Evolutionary conservation across 2,797 vertebrate species (phyloP).

Genomic region (Eulemur rubriventer): DNA sequence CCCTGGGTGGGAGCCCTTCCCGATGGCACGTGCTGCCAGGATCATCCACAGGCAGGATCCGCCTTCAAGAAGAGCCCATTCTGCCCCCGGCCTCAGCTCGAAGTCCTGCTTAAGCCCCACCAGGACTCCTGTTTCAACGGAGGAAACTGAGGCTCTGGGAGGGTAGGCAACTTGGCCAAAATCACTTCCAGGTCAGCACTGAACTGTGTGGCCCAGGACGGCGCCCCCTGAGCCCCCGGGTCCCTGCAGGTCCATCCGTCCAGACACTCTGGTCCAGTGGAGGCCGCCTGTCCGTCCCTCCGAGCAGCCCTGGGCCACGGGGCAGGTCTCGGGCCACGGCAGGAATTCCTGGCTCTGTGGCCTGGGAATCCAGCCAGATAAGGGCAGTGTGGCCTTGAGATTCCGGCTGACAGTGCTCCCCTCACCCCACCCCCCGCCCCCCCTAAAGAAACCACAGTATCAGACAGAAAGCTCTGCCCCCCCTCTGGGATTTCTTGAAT

Average conservation of each 20-base stretch:
- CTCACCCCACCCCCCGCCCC: background rate
- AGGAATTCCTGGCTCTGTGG: background rate
- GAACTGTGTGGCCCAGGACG: background rate
- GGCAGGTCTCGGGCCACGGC: background rate
- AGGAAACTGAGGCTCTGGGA: background rate
- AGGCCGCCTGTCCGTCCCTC: background rate
- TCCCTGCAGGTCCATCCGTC: background rate
- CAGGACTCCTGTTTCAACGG: background rate
- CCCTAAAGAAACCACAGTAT: slow-evolving; percentile 78
- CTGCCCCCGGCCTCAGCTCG: background rate
- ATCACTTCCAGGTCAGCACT: background rate
- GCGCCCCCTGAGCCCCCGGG: background rate
- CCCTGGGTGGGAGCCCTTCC: background rate
- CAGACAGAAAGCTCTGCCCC: slow-evolving; percentile 82
- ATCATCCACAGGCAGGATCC: background rate
- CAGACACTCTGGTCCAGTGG: background rate
- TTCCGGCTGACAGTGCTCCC: slow-evolving; percentile 58
- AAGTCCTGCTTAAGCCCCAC: background rate
- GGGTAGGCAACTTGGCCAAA: background rate
- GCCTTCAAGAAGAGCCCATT: background rate
- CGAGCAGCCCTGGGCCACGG: background rate
- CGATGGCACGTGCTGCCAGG: background rate
- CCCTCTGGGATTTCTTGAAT: slow-evolving; percentile 85
- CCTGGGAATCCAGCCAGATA: slow-evolving; percentile 22
- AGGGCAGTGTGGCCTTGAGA: slow-evolving; percentile 39